A percentile compares a stretch with the other conserved stretches of the same genome.
Conservation (phyloP, 2,888 invertebrate genomes). For the Idaea straminata region DNA sequence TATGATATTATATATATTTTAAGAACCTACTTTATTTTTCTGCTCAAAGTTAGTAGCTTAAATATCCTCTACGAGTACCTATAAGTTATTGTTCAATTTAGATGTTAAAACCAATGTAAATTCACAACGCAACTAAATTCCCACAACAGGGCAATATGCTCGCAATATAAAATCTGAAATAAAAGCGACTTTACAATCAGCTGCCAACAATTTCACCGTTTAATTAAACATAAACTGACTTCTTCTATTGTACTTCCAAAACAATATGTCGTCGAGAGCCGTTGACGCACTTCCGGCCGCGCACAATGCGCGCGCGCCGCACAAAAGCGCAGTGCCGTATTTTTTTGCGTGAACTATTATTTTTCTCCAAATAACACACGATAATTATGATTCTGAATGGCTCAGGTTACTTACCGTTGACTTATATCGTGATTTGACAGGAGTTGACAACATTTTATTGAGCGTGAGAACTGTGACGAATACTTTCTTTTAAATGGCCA, state of each 20-base stretch:
- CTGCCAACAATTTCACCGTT: constrained; percentile 4
- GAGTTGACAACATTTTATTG: constrained; percentile 31
- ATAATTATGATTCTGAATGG: constrained; percentile 49
- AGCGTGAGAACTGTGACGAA: background rate
- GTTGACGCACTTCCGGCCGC: constrained; percentile 50
- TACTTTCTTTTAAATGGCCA: no score
- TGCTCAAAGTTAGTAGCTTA: no score
- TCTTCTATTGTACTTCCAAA: constrained; percentile 41
- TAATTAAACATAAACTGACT: constrained; percentile 20
- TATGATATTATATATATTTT: no score
- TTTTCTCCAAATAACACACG: constrained; percentile 48
- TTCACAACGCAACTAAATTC: background rate
- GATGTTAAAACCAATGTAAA: no score
- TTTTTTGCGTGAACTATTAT: constrained; percentile 48
- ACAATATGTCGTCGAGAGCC: constrained; percentile 46
- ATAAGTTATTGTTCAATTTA: no score
- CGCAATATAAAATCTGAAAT: background rate
- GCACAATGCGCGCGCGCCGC: constrained; percentile 49
- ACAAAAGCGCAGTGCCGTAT: constrained; percentile 75
- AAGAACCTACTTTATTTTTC: no score
- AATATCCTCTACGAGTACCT: no score
- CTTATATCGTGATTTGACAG: constrained; percentile 31
- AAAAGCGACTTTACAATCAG: constrained; percentile 1
- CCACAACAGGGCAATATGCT: background rate
- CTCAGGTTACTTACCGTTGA: constrained; percentile 58